Percentiles rank a stretch among this genome's conserved stretches.
Evolutionary conservation across 23 tunicate genomes (phyloP).

Genomic region (Styela clava): DNA sequence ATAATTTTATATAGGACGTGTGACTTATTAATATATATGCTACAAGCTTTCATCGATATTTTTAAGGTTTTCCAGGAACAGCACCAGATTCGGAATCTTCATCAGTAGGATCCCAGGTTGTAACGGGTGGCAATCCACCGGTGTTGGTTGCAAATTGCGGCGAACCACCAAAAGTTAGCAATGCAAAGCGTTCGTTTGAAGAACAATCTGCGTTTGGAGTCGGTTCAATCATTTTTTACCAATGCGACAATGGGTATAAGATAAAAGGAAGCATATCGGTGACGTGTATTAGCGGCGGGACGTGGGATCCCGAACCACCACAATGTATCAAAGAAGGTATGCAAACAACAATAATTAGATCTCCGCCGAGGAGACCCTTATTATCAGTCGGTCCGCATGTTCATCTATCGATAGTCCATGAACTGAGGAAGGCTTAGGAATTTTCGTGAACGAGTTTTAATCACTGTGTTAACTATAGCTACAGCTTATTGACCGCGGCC

Average conservation of each 20-base stretch:
- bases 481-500: too few species aligned
- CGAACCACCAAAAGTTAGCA: not conserved
- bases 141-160: not conserved
- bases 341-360: too few species aligned
- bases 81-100: not conserved
- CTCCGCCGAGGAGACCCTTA: too few species aligned
- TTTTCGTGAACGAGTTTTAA: too few species aligned
- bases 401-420: too few species aligned
- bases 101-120: not conserved
- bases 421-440: too few species aligned
- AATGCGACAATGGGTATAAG: not conserved
- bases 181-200: slow-evolving; percentile 1
- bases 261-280: not conserved
- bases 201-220: slow-evolving; percentile 9
- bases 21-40: too few species aligned
- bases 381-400: too few species aligned
- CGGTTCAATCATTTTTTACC: slow-evolving; percentile 2
- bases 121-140: not conserved
- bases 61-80: not conserved
- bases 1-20: too few species aligned
- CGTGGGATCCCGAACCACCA: slow-evolving; percentile 5
- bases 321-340: not conserved
- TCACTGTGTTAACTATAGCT: too few species aligned
- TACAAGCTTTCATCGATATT: too few species aligned
- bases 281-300: not conserved